These are phyloP conservation scores for Orthosia cruda DNA, from an alignment of 2,888 invertebrate genomes.

Conservation along the genomic window DNA sequence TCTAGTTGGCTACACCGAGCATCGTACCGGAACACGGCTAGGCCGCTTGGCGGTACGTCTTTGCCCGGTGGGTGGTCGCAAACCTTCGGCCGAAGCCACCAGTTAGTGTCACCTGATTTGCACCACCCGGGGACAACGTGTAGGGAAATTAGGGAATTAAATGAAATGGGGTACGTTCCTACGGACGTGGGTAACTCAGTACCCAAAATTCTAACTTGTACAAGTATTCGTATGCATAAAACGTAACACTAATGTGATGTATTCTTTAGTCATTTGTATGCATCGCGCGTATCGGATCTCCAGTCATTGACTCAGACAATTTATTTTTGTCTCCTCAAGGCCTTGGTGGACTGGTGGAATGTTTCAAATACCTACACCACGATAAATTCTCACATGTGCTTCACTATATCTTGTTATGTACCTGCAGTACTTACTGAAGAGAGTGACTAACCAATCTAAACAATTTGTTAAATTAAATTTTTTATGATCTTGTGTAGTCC, in stretches of 20 bases:
- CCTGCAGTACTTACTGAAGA: not conserved
- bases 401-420: not conserved
- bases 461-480: constrained; percentile 35
- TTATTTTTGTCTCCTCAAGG: constrained; percentile 72
- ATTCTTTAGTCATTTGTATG: constrained; percentile 59
- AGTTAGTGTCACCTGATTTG: too few species aligned
- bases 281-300: constrained; percentile 57
- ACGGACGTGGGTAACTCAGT: too few species aligned
- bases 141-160: too few species aligned
- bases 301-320: constrained; percentile 65
- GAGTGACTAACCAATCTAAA: constrained; percentile 31
- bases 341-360: constrained; percentile 46
- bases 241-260: constrained; percentile 19
- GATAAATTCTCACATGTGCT: constrained; percentile 27
- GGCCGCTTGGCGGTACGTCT: too few species aligned
- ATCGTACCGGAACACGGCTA: too few species aligned
- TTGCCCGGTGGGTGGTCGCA: too few species aligned
- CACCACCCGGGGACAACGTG: too few species aligned
- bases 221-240: constrained; percentile 2
- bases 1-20: too few species aligned
- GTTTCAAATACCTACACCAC: constrained; percentile 27
- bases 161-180: too few species aligned
- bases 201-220: not conserved
- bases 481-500: constrained; percentile 34
- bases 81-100: too few species aligned